These are phyloP conservation scores for Pelecanus crispus DNA, from an alignment of 2,113 vertebrate genomes.

Conservation along the genomic window DNA sequence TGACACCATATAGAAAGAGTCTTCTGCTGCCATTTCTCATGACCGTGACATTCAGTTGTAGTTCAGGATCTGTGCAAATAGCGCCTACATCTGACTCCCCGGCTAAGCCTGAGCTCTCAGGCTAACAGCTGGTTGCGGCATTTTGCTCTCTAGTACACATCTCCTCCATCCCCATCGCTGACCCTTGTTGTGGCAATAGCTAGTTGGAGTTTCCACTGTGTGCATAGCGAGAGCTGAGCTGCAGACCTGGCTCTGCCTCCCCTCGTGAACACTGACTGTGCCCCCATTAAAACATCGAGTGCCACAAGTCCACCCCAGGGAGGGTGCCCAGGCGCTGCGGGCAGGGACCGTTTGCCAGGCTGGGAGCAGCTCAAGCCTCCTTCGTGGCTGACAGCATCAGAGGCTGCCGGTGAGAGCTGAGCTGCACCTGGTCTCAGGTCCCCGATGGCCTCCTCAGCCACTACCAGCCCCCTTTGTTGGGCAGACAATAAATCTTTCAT, in stretches of 20 bases:
- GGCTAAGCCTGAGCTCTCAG: not conserved
- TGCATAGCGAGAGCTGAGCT: accelerated
- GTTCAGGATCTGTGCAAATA: too few species aligned
- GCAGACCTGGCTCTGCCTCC: not conserved
- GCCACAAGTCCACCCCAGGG: not conserved
- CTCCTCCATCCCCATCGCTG: not conserved
- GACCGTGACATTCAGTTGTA: accelerated
- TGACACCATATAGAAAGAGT: accelerated
- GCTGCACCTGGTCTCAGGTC: not conserved
- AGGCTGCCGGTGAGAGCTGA: not conserved
- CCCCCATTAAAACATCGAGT: accelerated
- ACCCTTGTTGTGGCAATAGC: accelerated
- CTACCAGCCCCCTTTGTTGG: not conserved
- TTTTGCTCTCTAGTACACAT: not conserved
- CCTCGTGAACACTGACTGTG: accelerated
- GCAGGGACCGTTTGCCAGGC: not conserved
- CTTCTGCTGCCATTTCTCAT: not conserved
- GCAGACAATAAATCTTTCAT: not conserved
- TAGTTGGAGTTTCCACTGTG: accelerated
- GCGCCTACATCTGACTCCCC: not conserved
- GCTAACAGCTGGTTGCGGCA: not conserved
- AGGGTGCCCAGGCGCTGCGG: not conserved
- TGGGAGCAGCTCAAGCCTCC: not conserved
- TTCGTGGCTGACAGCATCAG: not conserved
- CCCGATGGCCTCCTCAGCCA: not conserved